Percentiles rank a stretch among this genome's conserved stretches.
Evolutionary conservation across 2,113 vertebrate genomes (phyloP).

Genomic region (Nothoprocta pentlandii): DNA sequence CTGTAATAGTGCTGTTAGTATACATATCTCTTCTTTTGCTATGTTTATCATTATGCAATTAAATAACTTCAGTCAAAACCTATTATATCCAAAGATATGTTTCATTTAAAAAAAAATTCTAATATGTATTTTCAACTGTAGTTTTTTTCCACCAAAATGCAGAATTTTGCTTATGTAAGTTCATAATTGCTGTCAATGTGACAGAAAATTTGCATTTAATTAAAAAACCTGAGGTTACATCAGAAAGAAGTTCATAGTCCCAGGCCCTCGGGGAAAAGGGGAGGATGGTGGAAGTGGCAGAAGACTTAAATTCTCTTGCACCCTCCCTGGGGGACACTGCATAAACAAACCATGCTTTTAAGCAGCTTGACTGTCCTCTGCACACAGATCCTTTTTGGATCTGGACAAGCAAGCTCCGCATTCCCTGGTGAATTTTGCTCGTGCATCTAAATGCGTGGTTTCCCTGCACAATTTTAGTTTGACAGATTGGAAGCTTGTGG

Average conservation of each 20-base stretch:
- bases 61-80: not conserved
- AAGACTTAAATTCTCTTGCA: not conserved
- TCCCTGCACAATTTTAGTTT: not conserved
- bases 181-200: not conserved
- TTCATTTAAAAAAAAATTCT: not conserved
- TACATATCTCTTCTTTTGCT: not conserved
- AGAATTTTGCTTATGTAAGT: not conserved
- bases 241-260: not conserved
- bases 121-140: not conserved
- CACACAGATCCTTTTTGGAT: not conserved
- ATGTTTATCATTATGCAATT: not conserved
- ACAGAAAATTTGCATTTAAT: not conserved
- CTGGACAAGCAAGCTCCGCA: not conserved
- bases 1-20: not conserved
- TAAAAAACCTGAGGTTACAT: constrained; percentile 3
- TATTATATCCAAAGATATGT: not conserved
- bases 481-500: not conserved
- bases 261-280: not conserved
- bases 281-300: not conserved
- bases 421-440: not conserved
- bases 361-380: not conserved
- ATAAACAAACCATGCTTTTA: not conserved
- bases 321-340: not conserved
- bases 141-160: not conserved
- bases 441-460: not conserved